phyloP scores from a whole-genome alignment of 2,888 invertebrate species.

The Catocala fraxini region DNA sequence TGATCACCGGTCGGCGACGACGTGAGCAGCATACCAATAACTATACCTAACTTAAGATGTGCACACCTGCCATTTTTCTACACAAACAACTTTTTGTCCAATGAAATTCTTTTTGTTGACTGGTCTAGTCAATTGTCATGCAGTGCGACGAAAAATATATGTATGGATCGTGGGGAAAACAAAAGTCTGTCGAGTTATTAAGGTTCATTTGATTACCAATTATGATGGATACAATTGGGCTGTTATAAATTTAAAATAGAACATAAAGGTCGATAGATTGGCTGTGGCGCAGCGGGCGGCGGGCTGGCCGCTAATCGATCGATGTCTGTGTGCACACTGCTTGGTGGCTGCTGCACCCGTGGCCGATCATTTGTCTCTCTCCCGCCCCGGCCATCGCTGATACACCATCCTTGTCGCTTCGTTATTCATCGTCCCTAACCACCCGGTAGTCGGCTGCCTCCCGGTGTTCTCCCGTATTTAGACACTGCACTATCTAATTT shows the following conservation, averaged over 20 bases:
- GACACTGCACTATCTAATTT: conserved; percentile 86
- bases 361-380: conserved; percentile 75
- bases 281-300: conserved; percentile 69
- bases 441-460: conserved; percentile 82
- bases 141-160: neutral
- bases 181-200: conserved; percentile 39
- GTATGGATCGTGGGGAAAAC: conserved; percentile 15
- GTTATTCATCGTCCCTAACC: conserved; percentile 84
- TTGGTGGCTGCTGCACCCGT: conserved; percentile 73
- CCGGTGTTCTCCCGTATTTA: conserved; percentile 84
- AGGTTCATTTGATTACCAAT: conserved; percentile 56
- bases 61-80: conserved; percentile 43
- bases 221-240: conserved; percentile 67
- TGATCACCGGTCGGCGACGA: conserved; percentile 79
- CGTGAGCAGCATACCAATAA: conserved; percentile 73
- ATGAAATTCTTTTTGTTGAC: no score
- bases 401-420: conserved; percentile 78
- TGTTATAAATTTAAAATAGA: conserved; percentile 73
- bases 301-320: conserved; percentile 83
- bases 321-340: conserved; percentile 82
- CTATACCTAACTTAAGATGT: conserved; percentile 64
- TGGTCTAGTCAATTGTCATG: neutral
- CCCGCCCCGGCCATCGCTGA: conserved; percentile 60
- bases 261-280: conserved; percentile 81
- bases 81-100: neutral